These are phyloP conservation scores for Hemithea aestivaria DNA, from an alignment of 2,888 invertebrate genomes.

Conservation along the genomic window DNA sequence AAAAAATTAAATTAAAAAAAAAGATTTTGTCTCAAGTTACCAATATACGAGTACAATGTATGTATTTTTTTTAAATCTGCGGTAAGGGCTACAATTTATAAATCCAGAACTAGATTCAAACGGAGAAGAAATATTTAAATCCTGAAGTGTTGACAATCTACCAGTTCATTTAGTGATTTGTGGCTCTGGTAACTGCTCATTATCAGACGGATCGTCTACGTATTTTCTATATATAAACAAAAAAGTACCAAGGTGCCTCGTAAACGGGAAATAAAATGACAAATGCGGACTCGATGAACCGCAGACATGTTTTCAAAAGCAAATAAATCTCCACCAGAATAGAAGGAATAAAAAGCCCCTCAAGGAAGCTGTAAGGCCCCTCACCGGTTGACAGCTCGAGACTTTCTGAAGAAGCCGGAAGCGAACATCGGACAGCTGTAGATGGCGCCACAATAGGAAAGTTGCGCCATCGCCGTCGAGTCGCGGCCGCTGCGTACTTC, in stretches of 20 bases:
- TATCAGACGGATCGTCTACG: too few relatives aligned
- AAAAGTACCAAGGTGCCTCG: neutral
- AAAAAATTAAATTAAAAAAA: too few relatives aligned
- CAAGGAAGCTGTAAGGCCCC: slow-evolving; percentile 67
- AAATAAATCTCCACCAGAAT: slow-evolving; percentile 61
- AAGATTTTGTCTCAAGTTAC: too few relatives aligned
- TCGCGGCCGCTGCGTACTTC: slow-evolving; percentile 54
- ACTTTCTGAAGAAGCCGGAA: slow-evolving; percentile 75
- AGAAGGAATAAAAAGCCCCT: slow-evolving; percentile 67
- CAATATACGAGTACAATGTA: too few relatives aligned
- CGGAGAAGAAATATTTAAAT: too few relatives aligned
- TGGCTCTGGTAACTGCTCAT: too few relatives aligned
- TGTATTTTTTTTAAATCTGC: too few relatives aligned
- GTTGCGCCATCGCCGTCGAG: slow-evolving; percentile 50
- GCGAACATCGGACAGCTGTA: slow-evolving; percentile 70
- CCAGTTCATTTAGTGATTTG: too few relatives aligned
- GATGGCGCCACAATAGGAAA: slow-evolving; percentile 73
- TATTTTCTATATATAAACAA: too few relatives aligned
- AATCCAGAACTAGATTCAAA: too few relatives aligned
- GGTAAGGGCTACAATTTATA: too few relatives aligned
- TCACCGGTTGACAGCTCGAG: slow-evolving; percentile 68
- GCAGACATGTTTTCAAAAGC: slow-evolving; percentile 38
- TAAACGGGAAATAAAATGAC: slow-evolving; percentile 16
- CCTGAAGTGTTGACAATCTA: too few relatives aligned
- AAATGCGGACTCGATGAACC: slow-evolving; percentile 25